Evolutionary conservation across 2,113 vertebrate species (phyloP).

Genomic region (Rhynchopsitta pachyrhyncha): DNA sequence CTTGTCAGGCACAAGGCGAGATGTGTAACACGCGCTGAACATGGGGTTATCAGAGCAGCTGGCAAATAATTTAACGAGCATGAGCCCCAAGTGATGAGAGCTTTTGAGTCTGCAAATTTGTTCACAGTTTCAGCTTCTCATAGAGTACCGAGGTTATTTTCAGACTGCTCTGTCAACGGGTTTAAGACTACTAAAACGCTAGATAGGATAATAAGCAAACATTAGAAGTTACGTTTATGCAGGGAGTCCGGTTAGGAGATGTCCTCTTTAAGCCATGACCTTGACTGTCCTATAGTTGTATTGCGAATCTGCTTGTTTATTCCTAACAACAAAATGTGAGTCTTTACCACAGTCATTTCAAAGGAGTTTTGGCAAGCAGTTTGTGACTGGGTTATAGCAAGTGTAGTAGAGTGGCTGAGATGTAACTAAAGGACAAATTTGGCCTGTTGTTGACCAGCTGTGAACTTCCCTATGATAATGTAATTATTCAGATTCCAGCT

Average conservation of each 20-base stretch:
- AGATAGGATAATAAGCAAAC: conserved; percentile 24
- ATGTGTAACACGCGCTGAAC: conserved; percentile 21
- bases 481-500: conserved; percentile 32
- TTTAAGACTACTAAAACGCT: conserved; percentile 35
- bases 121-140: conserved; percentile 21
- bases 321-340: neutral
- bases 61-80: conserved; percentile 41
- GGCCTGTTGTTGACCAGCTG: neutral
- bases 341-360: neutral
- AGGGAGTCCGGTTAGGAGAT: neutral
- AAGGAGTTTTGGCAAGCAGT: conserved; percentile 8
- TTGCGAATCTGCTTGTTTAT: conserved; percentile 9
- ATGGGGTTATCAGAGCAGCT: conserved; percentile 51
- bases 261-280: conserved; percentile 22
- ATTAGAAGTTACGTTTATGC: neutral
- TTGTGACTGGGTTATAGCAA: neutral
- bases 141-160: conserved; percentile 5
- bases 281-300: neutral
- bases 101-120: conserved; percentile 34
- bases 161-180: neutral
- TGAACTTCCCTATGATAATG: neutral
- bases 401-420: neutral
- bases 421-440: conserved; percentile 16
- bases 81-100: conserved; percentile 23
- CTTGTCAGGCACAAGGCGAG: conserved; percentile 50